These are phyloP conservation scores for Drosophila grimshawi DNA, from an alignment of 1,140 invertebrate species.

Conservation along the genomic window DNA sequence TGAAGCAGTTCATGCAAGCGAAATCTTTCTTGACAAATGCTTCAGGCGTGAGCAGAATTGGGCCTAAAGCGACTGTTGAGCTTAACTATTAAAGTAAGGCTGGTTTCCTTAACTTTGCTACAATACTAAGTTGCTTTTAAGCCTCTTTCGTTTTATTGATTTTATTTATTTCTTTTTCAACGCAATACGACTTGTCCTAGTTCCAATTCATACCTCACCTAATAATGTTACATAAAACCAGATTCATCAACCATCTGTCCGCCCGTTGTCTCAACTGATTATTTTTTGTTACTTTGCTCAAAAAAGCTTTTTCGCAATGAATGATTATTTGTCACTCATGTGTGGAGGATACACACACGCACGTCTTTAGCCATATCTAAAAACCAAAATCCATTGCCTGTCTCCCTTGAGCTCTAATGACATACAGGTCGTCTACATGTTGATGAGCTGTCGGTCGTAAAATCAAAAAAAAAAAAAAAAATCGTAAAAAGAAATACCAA, in stretches of 20 bases:
- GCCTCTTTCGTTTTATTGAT: not conserved
- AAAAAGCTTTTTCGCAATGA: slow-evolving; percentile 46
- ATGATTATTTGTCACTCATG: slow-evolving; percentile 63
- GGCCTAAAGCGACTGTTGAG: no score
- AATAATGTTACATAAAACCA: slow-evolving; percentile 18
- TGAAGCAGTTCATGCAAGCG: not conserved
- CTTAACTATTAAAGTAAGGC: no score
- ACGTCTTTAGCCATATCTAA: slow-evolving; percentile 14
- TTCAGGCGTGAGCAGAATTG: not conserved
- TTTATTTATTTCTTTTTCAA: not conserved
- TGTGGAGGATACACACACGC: not conserved
- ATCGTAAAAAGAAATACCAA: not conserved
- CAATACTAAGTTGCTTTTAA: no score
- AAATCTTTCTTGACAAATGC: not conserved
- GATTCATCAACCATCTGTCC: slow-evolving; percentile 18
- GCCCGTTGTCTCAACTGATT: slow-evolving; percentile 22
- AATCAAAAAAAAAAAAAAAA: slow-evolving; percentile 38
- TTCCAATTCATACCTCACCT: slow-evolving; percentile 1
- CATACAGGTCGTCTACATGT: slow-evolving; percentile 60
- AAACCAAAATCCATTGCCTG: slow-evolving; percentile 32
- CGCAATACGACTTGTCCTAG: not conserved
- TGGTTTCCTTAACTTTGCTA: no score
- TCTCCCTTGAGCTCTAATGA: slow-evolving; percentile 55
- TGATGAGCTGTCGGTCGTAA: slow-evolving; percentile 54
- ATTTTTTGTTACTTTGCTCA: slow-evolving; percentile 39